Evolutionary conservation across 2,888 invertebrate genomes (phyloP).

Genomic region (Chironomus tentans): DNA sequence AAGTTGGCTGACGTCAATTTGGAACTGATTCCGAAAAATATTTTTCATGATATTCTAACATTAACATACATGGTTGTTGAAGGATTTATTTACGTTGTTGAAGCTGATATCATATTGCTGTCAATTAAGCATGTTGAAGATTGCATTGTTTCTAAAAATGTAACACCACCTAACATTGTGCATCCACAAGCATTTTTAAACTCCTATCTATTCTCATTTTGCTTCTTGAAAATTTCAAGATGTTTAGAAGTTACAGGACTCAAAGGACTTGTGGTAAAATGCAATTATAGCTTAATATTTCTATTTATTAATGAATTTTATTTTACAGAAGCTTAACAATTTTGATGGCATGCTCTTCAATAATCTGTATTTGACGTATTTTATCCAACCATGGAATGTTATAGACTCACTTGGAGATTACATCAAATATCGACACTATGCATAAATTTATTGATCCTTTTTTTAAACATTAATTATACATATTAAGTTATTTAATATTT

Average conservation of each 20-base stretch:
- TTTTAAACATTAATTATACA: too few species aligned
- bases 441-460: too few species aligned
- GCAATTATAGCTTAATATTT: too few species aligned
- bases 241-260: not conserved
- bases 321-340: not conserved
- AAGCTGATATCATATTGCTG: constrained; percentile 17
- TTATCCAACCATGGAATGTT: too few species aligned
- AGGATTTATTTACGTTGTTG: not conserved
- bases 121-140: constrained; percentile 9
- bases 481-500: too few species aligned
- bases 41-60: constrained; percentile 3
- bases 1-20: not conserved
- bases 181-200: not conserved
- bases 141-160: not conserved
- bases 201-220: not conserved
- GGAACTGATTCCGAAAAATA: not conserved
- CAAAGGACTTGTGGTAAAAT: not conserved
- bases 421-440: too few species aligned
- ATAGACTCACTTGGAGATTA: too few species aligned
- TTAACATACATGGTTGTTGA: not conserved
- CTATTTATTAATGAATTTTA: not conserved
- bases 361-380: not conserved
- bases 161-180: not conserved
- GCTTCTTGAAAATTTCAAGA: not conserved
- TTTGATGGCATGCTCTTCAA: constrained; percentile 7